Evolutionary conservation across 2,888 invertebrate genomes (phyloP).

Genomic region (Hyalella azteca): DNA sequence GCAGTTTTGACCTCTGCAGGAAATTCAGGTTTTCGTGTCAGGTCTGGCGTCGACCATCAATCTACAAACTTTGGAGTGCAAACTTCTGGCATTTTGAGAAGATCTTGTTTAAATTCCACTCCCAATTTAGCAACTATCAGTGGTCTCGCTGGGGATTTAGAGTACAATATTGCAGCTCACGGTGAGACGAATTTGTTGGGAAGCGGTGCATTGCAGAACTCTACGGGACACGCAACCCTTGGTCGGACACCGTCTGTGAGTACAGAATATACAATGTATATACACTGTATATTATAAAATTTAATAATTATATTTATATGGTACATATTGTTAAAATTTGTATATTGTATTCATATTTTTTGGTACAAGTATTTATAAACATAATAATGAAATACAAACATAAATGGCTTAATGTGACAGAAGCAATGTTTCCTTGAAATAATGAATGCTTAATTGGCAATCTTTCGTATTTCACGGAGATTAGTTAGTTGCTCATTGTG

Average conservation of each 20-base stretch:
- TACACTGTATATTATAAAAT: too few species aligned
- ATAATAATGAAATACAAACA: too few species aligned
- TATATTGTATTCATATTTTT: too few species aligned
- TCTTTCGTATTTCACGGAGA: too few species aligned
- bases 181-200: neutral
- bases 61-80: slow-evolving; percentile 12
- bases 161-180: neutral
- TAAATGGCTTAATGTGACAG: too few species aligned
- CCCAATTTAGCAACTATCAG: slow-evolving; percentile 25
- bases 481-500: too few species aligned
- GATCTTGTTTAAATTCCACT: slow-evolving; percentile 22
- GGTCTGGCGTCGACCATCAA: neutral
- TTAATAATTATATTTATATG: too few species aligned
- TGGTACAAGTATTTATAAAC: too few species aligned
- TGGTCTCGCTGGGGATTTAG: slow-evolving; percentile 1
- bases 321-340: too few species aligned
- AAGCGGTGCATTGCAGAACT: neutral
- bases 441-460: too few species aligned
- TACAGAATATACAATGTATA: too few species aligned
- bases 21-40: slow-evolving; percentile 5
- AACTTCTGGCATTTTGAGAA: slow-evolving; percentile 34
- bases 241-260: slow-evolving; percentile 16
- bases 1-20: slow-evolving; percentile 15
- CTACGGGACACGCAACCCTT: neutral
- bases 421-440: too few species aligned